Percentiles rank a stretch among this genome's conserved stretches.
phyloP scores from a whole-genome alignment of 2,888 invertebrate genomes.

The Nemotelus pantherinus region DNA sequence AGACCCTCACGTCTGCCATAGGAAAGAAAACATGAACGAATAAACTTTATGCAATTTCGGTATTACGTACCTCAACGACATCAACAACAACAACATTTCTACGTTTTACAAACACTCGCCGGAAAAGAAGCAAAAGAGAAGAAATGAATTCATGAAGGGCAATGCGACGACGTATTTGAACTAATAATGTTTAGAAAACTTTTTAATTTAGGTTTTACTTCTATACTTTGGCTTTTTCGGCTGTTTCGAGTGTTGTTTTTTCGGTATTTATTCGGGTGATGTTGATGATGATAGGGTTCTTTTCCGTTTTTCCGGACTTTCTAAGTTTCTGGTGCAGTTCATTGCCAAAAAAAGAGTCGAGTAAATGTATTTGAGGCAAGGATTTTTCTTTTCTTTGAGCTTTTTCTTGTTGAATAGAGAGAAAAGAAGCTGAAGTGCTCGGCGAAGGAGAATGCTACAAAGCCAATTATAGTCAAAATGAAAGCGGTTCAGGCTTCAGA shows the following conservation, averaged over 20 bases:
- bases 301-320: neutral
- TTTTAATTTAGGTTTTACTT: conserved; percentile 46
- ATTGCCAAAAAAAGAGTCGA: neutral
- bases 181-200: conserved; percentile 46
- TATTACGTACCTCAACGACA: conserved; percentile 16
- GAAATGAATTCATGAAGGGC: neutral
- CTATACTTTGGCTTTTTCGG: conserved; percentile 32
- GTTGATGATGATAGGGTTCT: conserved; percentile 32
- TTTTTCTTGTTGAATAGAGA: conserved; percentile 20
- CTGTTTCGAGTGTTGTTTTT: conserved; percentile 23
- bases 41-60: conserved; percentile 18
- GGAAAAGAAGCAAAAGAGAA: neutral
- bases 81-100: neutral
- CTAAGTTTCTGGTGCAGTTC: neutral
- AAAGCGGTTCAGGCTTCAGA: no score
- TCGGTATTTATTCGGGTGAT: conserved; percentile 14
- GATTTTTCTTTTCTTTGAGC: conserved; percentile 28
- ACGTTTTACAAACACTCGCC: neutral
- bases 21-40: neutral
- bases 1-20: neutral
- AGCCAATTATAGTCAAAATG: neutral
- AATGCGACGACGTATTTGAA: conserved; percentile 27
- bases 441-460: conserved; percentile 3
- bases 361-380: neutral
- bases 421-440: conserved; percentile 23